Evolutionary conservation across 2,113 vertebrate species (phyloP).

Genomic region (Rallus limicola): DNA sequence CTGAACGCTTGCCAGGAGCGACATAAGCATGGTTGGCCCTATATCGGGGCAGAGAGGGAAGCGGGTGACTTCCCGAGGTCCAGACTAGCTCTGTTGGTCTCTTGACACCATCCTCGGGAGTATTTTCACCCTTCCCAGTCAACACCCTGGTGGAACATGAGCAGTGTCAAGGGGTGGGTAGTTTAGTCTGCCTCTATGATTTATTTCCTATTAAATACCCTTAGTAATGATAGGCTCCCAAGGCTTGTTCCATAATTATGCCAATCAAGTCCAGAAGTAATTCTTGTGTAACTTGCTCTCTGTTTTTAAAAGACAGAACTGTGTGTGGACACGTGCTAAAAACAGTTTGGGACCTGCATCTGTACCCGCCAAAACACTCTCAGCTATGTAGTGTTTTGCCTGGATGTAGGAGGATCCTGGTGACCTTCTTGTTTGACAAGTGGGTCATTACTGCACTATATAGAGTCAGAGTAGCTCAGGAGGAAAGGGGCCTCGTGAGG

Average conservation of each 20-base stretch:
- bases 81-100: not conserved
- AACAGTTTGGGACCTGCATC: not conserved
- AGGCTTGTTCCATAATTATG: constrained; percentile 3
- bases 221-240: not conserved
- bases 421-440: not conserved
- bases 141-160: not conserved
- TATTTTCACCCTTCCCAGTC: not conserved
- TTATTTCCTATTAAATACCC: constrained; percentile 39
- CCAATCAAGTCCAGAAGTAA: not conserved
- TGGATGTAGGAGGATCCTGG: not conserved
- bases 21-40: not conserved
- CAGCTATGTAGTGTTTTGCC: not conserved
- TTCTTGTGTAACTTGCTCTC: not conserved
- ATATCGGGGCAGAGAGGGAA: not conserved
- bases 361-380: not conserved
- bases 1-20: not conserved
- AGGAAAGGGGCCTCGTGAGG: not conserved
- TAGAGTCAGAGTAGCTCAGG: not conserved
- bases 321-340: not conserved
- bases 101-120: not conserved
- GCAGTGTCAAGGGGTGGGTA: not conserved
- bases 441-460: not conserved
- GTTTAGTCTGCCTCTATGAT: not conserved
- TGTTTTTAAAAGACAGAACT: not conserved
- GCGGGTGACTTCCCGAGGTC: not conserved